Evolutionary conservation across 2,888 invertebrate species (phyloP), one percentile per base, ranked within the genome.

Genomic region (Parnassius apollo): DNA sequence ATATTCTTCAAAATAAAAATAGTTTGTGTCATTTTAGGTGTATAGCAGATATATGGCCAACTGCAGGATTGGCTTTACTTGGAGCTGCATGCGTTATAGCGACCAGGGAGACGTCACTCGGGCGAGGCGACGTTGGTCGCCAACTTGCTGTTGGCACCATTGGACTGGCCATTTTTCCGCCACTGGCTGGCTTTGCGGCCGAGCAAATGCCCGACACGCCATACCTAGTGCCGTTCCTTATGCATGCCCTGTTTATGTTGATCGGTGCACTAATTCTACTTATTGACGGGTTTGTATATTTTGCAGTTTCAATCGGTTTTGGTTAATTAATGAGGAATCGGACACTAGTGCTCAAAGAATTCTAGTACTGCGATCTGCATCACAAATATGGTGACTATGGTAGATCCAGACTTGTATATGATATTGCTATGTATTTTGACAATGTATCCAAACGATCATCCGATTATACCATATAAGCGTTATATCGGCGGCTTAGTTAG

Each of bases 11-110:
- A 35, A 35, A 7, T 35, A 35, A 45, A 45, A 22, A 22, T 46
- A 56, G 7, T 35, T 35, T 35, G 25, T 25, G 35, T 35, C 35
- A 35, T 35, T 35, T 35, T 35, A 35, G 35, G n/a, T 44, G 48
- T 57, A n/a, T 96, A 61, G 95, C 95, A 0, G 97, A 97, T 75
- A 94, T 96, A 55, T 96, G 96, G 82, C 94, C 96, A 10, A 94
- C 95, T 44, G 94, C 96, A 0, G 95, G 94, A 0, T 85, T 96
- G 8, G 94, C 95, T 0, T 79, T 96, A 8, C 83, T 96, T 1
- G 94, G 95, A 60, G 94, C 96, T 0, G 95, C 96, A 0, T 94
- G 96, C 52, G 95, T 96, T n/a, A 95, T 96, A 66, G 96, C 96
- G 0, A 96, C 96, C 0, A 92, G 96, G 45, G 96, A 96, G 81